A percentile compares a stretch with the other conserved stretches of the same genome.
phyloP scores from a whole-genome alignment of 2,888 invertebrate genomes.

The Petrolisthes manimaculis region DNA sequence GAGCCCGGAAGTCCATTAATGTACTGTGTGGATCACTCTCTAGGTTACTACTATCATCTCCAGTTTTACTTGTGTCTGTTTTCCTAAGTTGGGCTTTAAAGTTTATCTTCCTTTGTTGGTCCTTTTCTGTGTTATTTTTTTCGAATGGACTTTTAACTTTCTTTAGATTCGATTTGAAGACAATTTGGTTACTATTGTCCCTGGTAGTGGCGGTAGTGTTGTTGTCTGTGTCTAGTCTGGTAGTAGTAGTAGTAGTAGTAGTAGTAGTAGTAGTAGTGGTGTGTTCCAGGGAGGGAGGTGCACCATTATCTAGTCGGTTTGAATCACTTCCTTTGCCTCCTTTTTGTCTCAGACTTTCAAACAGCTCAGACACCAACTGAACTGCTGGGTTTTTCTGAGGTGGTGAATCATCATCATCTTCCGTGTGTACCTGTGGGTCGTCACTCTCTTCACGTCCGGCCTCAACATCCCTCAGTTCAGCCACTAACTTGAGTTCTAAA shows the following conservation, averaged over 20 bases:
- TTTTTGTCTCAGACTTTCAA: constrained; percentile 77
- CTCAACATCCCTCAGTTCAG: constrained; percentile 85
- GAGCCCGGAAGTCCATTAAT: constrained; percentile 62
- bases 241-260: constrained; percentile 9
- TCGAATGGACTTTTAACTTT: constrained; percentile 69
- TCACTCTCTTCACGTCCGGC: constrained; percentile 73
- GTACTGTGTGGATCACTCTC: constrained; percentile 54
- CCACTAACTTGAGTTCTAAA: constrained; percentile 83
- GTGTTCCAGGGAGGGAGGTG: constrained; percentile 26
- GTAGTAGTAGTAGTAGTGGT: background rate
- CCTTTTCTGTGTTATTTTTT: constrained; percentile 46
- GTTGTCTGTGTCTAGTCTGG: background rate
- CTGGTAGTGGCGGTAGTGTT: background rate
- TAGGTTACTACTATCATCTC: constrained; percentile 36
- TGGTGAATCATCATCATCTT: background rate
- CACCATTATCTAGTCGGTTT: constrained; percentile 43
- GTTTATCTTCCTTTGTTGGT: constrained; percentile 64
- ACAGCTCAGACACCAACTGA: constrained; percentile 85
- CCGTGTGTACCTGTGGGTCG: constrained; percentile 20
- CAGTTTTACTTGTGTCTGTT: constrained; percentile 63
- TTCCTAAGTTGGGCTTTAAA: constrained; percentile 67
- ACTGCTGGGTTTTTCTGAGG: constrained; percentile 75
- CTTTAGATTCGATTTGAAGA: constrained; percentile 74
- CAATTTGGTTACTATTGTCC: constrained; percentile 67
- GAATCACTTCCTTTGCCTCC: constrained; percentile 31